phyloP scores from a whole-genome alignment of 2,888 invertebrate genomes.

The Lymantria dispar region DNA sequence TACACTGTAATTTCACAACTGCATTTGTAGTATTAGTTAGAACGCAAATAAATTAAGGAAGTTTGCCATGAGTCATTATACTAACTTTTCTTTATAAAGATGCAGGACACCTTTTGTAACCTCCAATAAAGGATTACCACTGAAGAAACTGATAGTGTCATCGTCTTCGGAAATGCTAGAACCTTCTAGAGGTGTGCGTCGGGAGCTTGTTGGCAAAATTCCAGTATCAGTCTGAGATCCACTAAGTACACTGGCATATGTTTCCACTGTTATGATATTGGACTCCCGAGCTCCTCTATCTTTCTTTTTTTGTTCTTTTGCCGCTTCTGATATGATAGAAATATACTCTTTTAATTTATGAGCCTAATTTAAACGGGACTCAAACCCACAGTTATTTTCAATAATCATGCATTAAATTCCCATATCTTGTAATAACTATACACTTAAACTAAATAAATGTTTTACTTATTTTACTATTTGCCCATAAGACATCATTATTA shows the following conservation, averaged over 20 bases:
- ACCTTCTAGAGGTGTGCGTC: slow-evolving; percentile 74
- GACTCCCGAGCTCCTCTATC: slow-evolving; percentile 87
- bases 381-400: too few species aligned
- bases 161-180: slow-evolving; percentile 54
- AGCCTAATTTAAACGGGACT: too few species aligned
- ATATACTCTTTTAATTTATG: too few species aligned
- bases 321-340: slow-evolving; percentile 48
- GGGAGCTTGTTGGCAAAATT: slow-evolving; percentile 84
- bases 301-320: slow-evolving; percentile 74
- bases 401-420: too few species aligned
- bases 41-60: too few species aligned
- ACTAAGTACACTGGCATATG: slow-evolving; percentile 86
- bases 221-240: slow-evolving; percentile 77
- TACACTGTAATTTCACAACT: too few species aligned
- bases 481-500: too few species aligned
- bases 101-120: slow-evolving; percentile 98
- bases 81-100: slow-evolving; percentile 97
- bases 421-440: too few species aligned
- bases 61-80: too few species aligned
- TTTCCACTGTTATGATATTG: slow-evolving; percentile 89
- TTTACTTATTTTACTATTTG: too few species aligned
- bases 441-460: too few species aligned
- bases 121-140: slow-evolving; percentile 98
- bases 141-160: slow-evolving; percentile 90
- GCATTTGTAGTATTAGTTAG: too few species aligned